Evolutionary conservation across 2,113 vertebrate species (phyloP), one percentile per base, ranked within the genome.

Genomic region (Rhinolophus sinicus): DNA sequence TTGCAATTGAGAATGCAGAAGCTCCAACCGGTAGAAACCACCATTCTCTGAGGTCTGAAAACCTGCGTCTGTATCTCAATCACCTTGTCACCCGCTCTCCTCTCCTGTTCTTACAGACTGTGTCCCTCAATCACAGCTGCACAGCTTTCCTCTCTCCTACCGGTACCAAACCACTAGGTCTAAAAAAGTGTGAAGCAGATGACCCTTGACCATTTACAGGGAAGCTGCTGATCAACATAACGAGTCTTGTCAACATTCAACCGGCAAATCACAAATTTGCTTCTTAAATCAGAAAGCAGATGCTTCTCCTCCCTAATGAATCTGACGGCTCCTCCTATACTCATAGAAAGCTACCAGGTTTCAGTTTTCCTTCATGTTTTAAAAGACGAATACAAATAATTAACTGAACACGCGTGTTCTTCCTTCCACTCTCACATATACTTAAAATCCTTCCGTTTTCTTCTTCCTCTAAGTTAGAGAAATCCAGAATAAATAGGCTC

Each of bases 381-480:
- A 24, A 73, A 80, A 78, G 35, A 72, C 14, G 30, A 73, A 80
- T 35, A 35, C 67, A 95, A 75, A 80, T n/a, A 50, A 77, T 40
- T 35, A 92, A 88, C n/a, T 33, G n/a, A 90, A 88, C 76, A 60
- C 75, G 50, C 19, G 21, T 76, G 62, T 56, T 72, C 67, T 72
- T 50, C 50, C n/a, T 87, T 86, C 64, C 58, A 78, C 40, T 18
- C 24, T 76, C n/a, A 54, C 11, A 33, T 40, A 72, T 69, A 75
- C 38, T 96, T 89, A 75, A 85, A 87, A 38, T 12, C 58, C 58
- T 52, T 93, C 96, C 80, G 86, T 89, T 96, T 95, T 94, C 58
- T 95, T 93, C 40, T 75, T 60, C 22, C 21, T 35, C 19, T 54
- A 93, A 35, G 5, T 83, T 95, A 93, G 76, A 88, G 58, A 90